A percentile compares a stretch with the other conserved stretches of the same genome.
Conservation (phyloP, 2,797 vertebrate species). For the Sparidentex hasta region DNA sequence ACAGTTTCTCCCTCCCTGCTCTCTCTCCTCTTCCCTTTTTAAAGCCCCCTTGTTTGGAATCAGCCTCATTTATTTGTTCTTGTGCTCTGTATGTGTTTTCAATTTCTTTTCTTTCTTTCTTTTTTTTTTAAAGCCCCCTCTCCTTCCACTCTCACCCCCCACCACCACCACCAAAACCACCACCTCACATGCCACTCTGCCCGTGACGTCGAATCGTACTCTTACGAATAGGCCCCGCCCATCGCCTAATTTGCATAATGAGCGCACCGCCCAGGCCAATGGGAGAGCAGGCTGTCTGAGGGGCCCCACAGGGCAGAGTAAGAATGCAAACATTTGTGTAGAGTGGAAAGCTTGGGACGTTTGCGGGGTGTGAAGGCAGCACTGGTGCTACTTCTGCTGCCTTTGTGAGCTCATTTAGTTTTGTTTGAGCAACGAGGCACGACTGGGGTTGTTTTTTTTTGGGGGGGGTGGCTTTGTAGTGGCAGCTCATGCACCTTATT, state of each 20-base stretch:
- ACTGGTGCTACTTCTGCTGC: slow-evolving; percentile 19
- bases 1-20: slow-evolving; percentile 50
- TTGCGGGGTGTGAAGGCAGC: slow-evolving; percentile 51
- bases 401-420: slow-evolving; percentile 24
- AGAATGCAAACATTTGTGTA: slow-evolving; percentile 83
- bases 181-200: slow-evolving; percentile 73
- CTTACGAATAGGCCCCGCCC: slow-evolving; percentile 76
- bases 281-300: slow-evolving; percentile 57
- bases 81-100: slow-evolving; percentile 65
- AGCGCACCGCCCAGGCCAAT: slow-evolving; percentile 82
- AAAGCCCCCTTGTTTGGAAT: slow-evolving; percentile 58
- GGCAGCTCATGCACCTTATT: not conserved
- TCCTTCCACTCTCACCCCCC: slow-evolving; percentile 49
- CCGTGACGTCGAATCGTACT: slow-evolving; percentile 88
- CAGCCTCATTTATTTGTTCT: slow-evolving; percentile 64
- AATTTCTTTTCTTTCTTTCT: slow-evolving; percentile 68
- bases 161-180: slow-evolving; percentile 33
- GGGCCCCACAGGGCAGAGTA: slow-evolving; percentile 76
- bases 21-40: slow-evolving; percentile 44
- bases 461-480: not conserved
- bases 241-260: slow-evolving; percentile 86
- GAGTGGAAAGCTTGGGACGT: slow-evolving; percentile 67
- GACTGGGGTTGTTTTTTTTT: not conserved
- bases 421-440: not conserved
- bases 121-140: slow-evolving; percentile 31